Evolutionary conservation across 1,140 invertebrate species (phyloP).

Genomic region (Hestina assimilis): DNA sequence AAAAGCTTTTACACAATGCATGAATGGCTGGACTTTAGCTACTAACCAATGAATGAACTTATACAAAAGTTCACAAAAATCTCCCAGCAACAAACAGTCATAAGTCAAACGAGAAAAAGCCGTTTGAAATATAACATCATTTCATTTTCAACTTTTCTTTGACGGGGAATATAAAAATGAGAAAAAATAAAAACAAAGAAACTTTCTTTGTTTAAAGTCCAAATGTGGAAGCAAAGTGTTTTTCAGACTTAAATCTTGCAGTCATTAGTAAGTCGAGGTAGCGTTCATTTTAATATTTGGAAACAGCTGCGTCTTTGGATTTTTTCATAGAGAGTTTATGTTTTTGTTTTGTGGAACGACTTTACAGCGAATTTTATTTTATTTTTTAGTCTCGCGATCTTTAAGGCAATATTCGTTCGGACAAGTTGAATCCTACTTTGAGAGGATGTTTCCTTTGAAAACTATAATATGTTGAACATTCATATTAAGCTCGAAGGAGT

Average conservation of each 20-base stretch:
- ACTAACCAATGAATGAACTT: too few relatives aligned
- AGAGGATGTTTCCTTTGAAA: conserved; percentile 7
- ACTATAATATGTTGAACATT: conserved; percentile 8
- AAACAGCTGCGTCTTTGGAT: conserved; percentile 26
- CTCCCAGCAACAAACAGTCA: not conserved
- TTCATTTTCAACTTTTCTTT: not conserved
- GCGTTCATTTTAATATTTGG: conserved; percentile 45
- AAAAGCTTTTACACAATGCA: too few relatives aligned
- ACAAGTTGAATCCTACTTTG: conserved; percentile 1
- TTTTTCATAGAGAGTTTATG: too few relatives aligned
- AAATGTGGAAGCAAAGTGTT: conserved; percentile 37
- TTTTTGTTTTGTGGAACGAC: conserved; percentile 3
- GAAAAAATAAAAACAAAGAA: conserved; percentile 15
- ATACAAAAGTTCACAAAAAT: too few relatives aligned
- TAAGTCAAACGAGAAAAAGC: not conserved
- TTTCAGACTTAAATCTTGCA: conserved; percentile 55
- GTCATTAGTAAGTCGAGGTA: conserved; percentile 53
- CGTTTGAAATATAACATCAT: not conserved
- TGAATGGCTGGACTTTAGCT: too few relatives aligned
- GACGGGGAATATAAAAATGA: not conserved
- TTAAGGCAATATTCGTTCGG: conserved; percentile 3
- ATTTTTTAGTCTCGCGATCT: not conserved
- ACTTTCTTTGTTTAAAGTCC: conserved; percentile 53
- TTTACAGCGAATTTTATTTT: conserved; percentile 16
- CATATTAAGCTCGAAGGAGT: not conserved